phyloP scores from a whole-genome alignment of 2,113 vertebrate species.

The Nycticebus coucang region DNA sequence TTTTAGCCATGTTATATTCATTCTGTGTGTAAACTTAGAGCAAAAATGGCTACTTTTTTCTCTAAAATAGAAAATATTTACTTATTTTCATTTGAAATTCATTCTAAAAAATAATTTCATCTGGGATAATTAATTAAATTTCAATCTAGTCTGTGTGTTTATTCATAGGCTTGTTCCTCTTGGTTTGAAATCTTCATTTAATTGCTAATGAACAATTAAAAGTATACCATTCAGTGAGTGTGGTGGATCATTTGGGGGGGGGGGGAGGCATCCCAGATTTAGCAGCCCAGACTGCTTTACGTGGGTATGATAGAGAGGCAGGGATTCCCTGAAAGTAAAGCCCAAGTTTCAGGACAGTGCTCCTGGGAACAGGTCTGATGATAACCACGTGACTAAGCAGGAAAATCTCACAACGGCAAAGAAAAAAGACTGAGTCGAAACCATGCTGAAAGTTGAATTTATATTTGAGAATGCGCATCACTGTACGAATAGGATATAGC shows the following conservation, averaged over 20 bases:
- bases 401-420: background rate
- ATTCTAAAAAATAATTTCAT: background rate
- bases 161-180: background rate
- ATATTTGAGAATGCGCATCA: background rate
- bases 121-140: slow-evolving; percentile 38
- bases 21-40: slow-evolving; percentile 41
- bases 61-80: no score
- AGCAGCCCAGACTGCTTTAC: slow-evolving; percentile 41
- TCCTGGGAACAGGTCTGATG: background rate
- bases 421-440: background rate
- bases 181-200: slow-evolving; percentile 72
- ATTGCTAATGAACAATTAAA: slow-evolving; percentile 51
- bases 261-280: background rate
- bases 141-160: background rate
- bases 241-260: slow-evolving; percentile 38
- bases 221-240: slow-evolving; percentile 58
- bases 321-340: background rate
- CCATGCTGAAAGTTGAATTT: background rate
- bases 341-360: background rate
- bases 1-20: slow-evolving; percentile 1
- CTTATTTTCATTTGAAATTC: no score
- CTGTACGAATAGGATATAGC: background rate
- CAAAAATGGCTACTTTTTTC: background rate
- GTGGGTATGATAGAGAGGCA: background rate
- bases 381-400: background rate